Percentiles rank a stretch among this genome's conserved stretches.
phyloP scores from a whole-genome alignment of 2,888 invertebrate genomes.

The Drosophila seclusa region DNA sequence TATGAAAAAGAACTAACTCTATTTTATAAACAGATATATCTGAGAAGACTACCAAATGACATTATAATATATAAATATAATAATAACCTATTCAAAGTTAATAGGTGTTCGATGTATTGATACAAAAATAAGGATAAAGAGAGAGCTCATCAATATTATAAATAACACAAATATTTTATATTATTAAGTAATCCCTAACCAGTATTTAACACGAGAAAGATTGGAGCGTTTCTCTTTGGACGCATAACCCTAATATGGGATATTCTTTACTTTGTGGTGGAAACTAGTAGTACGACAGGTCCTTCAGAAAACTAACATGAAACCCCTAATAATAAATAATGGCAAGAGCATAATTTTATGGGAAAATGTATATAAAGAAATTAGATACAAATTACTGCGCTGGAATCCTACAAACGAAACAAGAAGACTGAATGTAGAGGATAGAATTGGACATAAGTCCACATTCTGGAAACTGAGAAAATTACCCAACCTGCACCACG shows the following conservation, averaged over 20 bases:
- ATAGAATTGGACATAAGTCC: background rate
- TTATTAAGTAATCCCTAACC: background rate
- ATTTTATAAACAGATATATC: background rate
- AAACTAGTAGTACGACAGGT: conserved; percentile 21
- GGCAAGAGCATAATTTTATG: background rate
- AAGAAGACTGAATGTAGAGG: background rate
- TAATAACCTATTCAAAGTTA: background rate
- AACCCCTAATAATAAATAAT: background rate
- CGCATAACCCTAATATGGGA: background rate
- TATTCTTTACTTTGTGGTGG: conserved; percentile 71
- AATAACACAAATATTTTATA: background rate
- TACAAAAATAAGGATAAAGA: background rate
- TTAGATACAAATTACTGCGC: background rate
- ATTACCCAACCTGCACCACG: background rate
- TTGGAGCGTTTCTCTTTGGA: background rate
- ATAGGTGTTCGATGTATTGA: background rate
- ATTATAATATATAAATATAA: too few relatives aligned
- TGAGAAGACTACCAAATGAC: background rate
- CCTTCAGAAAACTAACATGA: background rate
- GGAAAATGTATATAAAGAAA: background rate
- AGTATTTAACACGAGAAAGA: background rate
- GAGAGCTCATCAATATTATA: background rate
- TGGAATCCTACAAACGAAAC: background rate
- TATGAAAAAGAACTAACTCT: background rate
- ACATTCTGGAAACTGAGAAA: background rate